Evolutionary conservation across 2,797 vertebrate genomes (phyloP).

Genomic region (Protonibea diacanthus): DNA sequence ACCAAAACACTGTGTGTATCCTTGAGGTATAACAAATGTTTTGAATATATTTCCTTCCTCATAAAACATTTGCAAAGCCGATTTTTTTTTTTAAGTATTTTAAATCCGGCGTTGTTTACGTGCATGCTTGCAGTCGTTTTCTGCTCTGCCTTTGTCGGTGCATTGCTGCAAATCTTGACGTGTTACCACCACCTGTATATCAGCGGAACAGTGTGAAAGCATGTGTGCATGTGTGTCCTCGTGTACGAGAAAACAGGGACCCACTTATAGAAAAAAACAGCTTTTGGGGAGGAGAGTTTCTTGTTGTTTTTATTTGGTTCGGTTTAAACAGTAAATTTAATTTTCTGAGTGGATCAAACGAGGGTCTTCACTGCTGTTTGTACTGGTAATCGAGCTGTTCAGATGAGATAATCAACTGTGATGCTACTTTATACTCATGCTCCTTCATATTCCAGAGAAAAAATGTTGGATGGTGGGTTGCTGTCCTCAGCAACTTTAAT

Average conservation of each 20-base stretch:
- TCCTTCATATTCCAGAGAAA: background rate
- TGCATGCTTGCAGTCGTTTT: background rate
- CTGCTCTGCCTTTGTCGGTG: background rate
- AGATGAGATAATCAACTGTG: background rate
- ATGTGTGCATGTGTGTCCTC: background rate
- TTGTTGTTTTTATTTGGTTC: background rate
- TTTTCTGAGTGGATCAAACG: background rate
- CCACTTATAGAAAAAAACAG: background rate
- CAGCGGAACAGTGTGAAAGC: background rate
- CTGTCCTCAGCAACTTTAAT: background rate
- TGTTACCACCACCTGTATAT: constrained; percentile 2
- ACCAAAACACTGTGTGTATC: background rate
- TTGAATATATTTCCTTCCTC: background rate
- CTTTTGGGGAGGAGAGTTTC: background rate
- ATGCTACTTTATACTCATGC: background rate
- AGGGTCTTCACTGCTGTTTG: background rate
- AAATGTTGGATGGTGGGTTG: too few relatives aligned
- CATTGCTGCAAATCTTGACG: background rate
- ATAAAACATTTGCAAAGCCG: background rate
- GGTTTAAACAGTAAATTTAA: background rate
- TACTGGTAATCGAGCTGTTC: background rate
- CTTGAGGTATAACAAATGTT: background rate
- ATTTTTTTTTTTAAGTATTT: background rate
- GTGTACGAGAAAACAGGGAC: background rate
- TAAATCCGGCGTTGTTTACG: background rate